These are phyloP conservation scores for Pontoporia blainvillei DNA, from an alignment of 2,113 vertebrate genomes.

Conservation along the genomic window DNA sequence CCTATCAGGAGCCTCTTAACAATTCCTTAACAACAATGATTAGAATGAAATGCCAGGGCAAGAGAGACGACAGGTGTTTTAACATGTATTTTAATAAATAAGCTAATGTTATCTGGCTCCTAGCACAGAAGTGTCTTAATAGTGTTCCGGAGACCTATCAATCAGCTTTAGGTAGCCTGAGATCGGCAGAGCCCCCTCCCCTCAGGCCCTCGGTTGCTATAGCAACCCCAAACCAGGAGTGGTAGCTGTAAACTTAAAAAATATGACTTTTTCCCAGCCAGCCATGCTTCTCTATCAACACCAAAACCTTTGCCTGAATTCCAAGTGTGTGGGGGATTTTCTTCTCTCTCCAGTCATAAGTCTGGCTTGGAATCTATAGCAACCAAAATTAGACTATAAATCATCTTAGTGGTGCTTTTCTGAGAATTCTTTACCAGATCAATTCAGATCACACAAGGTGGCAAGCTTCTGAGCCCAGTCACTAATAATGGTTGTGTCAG, in stretches of 20 bases:
- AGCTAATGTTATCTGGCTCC: constrained; percentile 58
- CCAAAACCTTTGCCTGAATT: constrained; percentile 71
- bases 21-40: constrained; percentile 44
- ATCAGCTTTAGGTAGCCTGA: neutral
- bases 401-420: constrained; percentile 84
- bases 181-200: neutral
- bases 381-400: constrained; percentile 85
- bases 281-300: constrained; percentile 65
- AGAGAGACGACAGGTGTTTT: constrained; percentile 36
- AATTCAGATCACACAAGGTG: constrained; percentile 76
- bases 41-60: neutral
- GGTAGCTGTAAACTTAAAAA: constrained; percentile 80
- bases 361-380: constrained; percentile 81
- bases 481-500: constrained; percentile 21
- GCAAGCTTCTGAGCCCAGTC: constrained; percentile 53
- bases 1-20: constrained; percentile 42
- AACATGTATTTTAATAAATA: constrained; percentile 63
- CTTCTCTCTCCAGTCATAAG: constrained; percentile 54
- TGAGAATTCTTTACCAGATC: constrained; percentile 83
- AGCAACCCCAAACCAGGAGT: constrained; percentile 74
- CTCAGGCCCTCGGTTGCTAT: constrained; percentile 55
- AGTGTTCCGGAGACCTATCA: constrained; percentile 12
- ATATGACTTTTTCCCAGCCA: constrained; percentile 65
- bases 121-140: constrained; percentile 22
- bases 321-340: constrained; percentile 68